Evolutionary conservation across 2,113 vertebrate genomes (phyloP).

Genomic region (Sapajus apella): DNA sequence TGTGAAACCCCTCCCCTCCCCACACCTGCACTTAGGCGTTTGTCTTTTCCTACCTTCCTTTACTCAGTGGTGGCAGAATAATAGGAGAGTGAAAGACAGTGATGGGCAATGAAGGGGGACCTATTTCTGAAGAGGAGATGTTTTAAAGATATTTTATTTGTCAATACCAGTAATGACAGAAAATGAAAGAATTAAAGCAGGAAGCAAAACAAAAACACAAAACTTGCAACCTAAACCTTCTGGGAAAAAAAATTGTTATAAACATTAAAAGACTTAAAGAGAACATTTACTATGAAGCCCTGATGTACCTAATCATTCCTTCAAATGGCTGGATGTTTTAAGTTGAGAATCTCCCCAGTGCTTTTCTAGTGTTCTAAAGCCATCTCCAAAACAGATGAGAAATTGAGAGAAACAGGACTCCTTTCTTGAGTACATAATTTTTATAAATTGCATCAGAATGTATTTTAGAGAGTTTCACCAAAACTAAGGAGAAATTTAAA

Average conservation of each 20-base stretch:
- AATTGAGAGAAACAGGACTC: not conserved
- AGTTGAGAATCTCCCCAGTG: not conserved
- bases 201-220: not conserved
- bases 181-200: conserved; percentile 30
- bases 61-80: not conserved
- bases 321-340: not conserved
- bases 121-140: not conserved
- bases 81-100: not conserved
- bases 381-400: not conserved
- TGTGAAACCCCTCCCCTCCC: not conserved
- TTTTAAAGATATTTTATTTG: conserved; percentile 2
- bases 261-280: not conserved
- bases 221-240: conserved; percentile 26
- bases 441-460: conserved; percentile 21
- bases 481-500: conserved; percentile 27
- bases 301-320: not conserved
- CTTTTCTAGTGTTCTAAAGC: not conserved
- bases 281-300: not conserved
- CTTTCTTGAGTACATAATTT: not conserved
- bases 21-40: not conserved
- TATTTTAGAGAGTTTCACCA: conserved; percentile 27
- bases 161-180: not conserved
- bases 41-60: not conserved
- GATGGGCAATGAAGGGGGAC: not conserved
- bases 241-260: not conserved